Conservation (phyloP, 2,113 vertebrate genomes). For the Pachycephala philippinensis region DNA sequence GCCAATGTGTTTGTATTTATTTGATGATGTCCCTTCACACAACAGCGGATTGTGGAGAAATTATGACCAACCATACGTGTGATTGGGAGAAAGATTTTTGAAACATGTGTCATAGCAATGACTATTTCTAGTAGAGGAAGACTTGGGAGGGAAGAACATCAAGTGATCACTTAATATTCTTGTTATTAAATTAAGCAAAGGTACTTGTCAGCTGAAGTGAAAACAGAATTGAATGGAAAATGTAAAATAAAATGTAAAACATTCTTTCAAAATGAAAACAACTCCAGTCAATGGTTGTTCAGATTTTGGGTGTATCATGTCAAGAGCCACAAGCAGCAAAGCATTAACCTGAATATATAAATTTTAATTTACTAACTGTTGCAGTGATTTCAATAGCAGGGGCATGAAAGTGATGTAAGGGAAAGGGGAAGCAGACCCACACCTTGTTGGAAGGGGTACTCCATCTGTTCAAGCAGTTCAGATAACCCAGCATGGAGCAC, state of each 20-base stretch:
- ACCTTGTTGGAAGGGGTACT: not conserved
- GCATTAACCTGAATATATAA: not conserved
- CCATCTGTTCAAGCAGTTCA: not conserved
- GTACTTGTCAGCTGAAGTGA: not conserved
- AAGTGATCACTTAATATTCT: not conserved
- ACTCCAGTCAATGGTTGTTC: not conserved
- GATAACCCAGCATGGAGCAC: not conserved
- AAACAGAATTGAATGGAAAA: not conserved
- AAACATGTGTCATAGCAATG: not conserved
- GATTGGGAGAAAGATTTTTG: not conserved
- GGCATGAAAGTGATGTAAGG: not conserved
- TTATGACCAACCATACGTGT: accelerated
- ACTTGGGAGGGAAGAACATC: not conserved
- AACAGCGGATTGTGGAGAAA: not conserved
- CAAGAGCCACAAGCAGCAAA: not conserved
- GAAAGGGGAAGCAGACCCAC: not conserved
- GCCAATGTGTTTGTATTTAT: not conserved
- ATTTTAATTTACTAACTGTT: not conserved
- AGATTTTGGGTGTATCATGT: not conserved
- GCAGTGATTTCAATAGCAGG: not conserved
- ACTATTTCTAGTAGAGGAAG: not conserved
- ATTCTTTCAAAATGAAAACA: not conserved
- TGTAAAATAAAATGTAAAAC: not conserved
- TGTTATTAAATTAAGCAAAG: not conserved
- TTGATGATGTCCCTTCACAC: not conserved